Percentiles rank a stretch among this genome's conserved stretches.
phyloP scores from a whole-genome alignment of 2,888 invertebrate species.

The Pachymerium ferrugineum region DNA sequence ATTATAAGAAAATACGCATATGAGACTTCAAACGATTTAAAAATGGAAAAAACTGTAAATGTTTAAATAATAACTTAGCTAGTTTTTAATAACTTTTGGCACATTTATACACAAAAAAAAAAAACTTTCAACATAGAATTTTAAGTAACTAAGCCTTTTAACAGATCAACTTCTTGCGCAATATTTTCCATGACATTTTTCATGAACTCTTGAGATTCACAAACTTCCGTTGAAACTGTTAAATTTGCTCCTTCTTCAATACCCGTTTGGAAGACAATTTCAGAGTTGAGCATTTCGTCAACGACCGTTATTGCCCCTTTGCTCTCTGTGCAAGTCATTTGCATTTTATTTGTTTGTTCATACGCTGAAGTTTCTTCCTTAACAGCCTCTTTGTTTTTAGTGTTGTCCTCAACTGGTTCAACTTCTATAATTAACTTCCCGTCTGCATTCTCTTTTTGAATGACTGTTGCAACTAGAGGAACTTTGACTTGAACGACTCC shows the following conservation, averaged over 20 bases:
- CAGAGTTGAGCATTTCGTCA: neutral
- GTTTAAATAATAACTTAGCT: neutral
- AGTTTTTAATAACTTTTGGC: too few relatives aligned
- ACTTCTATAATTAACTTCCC: conserved; percentile 53
- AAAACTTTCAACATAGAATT: too few relatives aligned
- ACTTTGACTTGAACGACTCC: conserved; percentile 44
- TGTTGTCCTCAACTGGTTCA: conserved; percentile 32
- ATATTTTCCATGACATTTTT: too few relatives aligned
- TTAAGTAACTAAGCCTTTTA: too few relatives aligned
- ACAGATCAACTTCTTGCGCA: too few relatives aligned
- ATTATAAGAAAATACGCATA: neutral
- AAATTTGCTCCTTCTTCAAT: neutral
- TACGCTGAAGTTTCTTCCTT: neutral
- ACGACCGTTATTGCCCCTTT: too few relatives aligned
- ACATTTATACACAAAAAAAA: too few relatives aligned
- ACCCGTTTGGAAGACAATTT: neutral
- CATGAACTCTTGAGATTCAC: neutral
- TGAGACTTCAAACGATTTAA: neutral
- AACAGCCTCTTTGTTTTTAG: neutral
- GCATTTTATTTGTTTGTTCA: neutral
- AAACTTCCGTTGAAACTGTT: neutral
- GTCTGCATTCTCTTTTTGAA: conserved; percentile 53
- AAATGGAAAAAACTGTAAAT: neutral
- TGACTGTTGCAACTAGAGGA: conserved; percentile 59
- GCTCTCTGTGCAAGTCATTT: neutral